A percentile compares a stretch with the other conserved stretches of the same genome.
These are phyloP conservation scores for Callionymus lyra DNA, from an alignment of 2,113 vertebrate genomes.

Conservation along the genomic window DNA sequence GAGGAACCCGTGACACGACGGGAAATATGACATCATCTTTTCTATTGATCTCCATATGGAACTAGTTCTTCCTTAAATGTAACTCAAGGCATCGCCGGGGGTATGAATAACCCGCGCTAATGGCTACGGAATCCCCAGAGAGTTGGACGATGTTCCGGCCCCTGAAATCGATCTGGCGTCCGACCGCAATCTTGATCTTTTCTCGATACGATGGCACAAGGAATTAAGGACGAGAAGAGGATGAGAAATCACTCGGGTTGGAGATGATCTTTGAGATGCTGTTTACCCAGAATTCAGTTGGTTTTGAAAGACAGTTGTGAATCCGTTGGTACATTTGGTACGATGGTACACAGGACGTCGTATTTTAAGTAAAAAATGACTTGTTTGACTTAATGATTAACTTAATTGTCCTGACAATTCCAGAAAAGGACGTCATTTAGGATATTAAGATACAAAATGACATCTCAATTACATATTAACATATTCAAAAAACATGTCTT, in stretches of 20 bases:
- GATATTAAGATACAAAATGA: too few relatives aligned
- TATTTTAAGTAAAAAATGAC: too few relatives aligned
- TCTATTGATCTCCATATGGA: slow-evolving; percentile 53
- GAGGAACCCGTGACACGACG: slow-evolving; percentile 15
- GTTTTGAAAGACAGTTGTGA: too few relatives aligned
- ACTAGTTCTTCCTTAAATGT: slow-evolving; percentile 41
- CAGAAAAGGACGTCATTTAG: too few relatives aligned
- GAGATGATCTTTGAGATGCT: slow-evolving; percentile 6
- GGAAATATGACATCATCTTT: slow-evolving; percentile 11
- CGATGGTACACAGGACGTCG: too few relatives aligned
- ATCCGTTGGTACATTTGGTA: too few relatives aligned
- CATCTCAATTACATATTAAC: too few relatives aligned
- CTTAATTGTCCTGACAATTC: too few relatives aligned
- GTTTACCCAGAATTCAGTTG: slow-evolving; percentile 15
- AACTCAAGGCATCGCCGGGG: slow-evolving; percentile 58
- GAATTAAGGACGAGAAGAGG: slow-evolving; percentile 40
- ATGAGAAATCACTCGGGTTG: slow-evolving; percentile 26
- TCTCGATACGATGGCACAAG: slow-evolving; percentile 51
- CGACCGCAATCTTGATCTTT: slow-evolving; percentile 58
- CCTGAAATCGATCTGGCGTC: slow-evolving; percentile 53
- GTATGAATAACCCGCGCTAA: slow-evolving; percentile 60
- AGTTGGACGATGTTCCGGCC: slow-evolving; percentile 37
- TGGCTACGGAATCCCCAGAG: slow-evolving; percentile 60
- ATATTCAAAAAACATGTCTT: too few relatives aligned
- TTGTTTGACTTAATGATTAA: too few relatives aligned